Conservation (phyloP, 2,113 vertebrate species). For the Syngnathus typhle region DNA sequence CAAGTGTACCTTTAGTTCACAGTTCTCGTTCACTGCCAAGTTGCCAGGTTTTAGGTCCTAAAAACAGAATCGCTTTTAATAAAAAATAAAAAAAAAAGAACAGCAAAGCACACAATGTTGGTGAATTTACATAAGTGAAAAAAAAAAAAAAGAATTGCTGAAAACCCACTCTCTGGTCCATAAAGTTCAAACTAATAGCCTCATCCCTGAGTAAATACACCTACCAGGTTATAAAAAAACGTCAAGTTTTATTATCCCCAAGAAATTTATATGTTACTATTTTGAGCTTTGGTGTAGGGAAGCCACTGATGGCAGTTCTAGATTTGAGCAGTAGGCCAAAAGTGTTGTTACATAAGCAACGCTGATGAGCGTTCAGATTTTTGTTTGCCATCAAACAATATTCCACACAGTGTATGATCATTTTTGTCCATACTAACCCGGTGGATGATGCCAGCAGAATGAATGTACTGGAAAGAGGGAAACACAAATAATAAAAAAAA, state of each 20-base stretch:
- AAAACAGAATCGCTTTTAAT: conserved; percentile 9
- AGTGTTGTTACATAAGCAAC: neutral
- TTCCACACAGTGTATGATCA: neutral
- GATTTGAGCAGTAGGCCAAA: too few relatives aligned
- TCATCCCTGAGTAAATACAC: too few relatives aligned
- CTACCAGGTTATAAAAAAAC: neutral
- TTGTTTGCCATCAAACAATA: neutral
- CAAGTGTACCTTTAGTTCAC: conserved; percentile 71
- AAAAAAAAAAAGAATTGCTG: too few relatives aligned
- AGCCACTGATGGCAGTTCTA: too few relatives aligned
- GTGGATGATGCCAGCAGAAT: conserved; percentile 76
- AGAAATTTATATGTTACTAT: neutral
- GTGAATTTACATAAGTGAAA: neutral
- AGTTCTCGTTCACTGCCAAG: conserved; percentile 74
- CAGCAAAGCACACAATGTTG: neutral
- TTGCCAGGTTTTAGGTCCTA: conserved; percentile 77
- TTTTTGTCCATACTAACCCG: conserved; percentile 58
- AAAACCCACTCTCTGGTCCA: too few relatives aligned
- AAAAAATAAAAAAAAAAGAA: neutral
- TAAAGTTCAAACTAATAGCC: too few relatives aligned
- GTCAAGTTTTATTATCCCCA: neutral
- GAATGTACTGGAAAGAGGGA: conserved; percentile 67
- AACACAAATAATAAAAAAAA: conserved; percentile 11
- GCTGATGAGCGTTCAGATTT: neutral
- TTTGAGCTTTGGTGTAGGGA: neutral